Evolutionary conservation across 1,140 invertebrate species (phyloP).

Genomic region (Latrodectus geometricus): DNA sequence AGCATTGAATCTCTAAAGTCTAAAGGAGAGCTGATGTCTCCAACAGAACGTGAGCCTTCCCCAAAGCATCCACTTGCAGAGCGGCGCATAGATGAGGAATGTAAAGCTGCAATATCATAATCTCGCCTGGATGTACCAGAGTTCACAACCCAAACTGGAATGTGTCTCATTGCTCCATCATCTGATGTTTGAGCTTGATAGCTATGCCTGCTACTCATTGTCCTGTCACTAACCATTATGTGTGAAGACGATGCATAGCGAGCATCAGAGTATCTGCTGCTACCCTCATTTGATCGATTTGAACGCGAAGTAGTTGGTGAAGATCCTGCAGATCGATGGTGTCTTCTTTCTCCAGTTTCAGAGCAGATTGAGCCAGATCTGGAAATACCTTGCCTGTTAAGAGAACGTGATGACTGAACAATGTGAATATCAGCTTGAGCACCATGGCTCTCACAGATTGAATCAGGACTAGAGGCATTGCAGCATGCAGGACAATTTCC

Average conservation of each 20-base stretch:
- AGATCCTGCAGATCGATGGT: slow-evolving; percentile 50
- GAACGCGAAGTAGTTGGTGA: slow-evolving; percentile 38
- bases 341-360: slow-evolving; percentile 63
- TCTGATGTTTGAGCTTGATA: not conserved
- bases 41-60: slow-evolving; percentile 42
- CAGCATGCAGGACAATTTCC: slow-evolving; percentile 13
- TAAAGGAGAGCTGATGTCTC: slow-evolving; percentile 48
- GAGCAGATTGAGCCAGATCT: slow-evolving; percentile 64
- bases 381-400: slow-evolving; percentile 48
- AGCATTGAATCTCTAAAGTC: slow-evolving; percentile 60
- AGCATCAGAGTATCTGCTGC: slow-evolving; percentile 8
- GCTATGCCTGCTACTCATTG: slow-evolving; percentile 16
- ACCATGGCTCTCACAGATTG: slow-evolving; percentile 27
- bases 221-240: slow-evolving; percentile 23
- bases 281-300: not conserved
- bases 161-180: slow-evolving; percentile 18
- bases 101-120: slow-evolving; percentile 20
- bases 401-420: slow-evolving; percentile 30
- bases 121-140: slow-evolving; percentile 26
- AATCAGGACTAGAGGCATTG: slow-evolving; percentile 30
- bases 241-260: slow-evolving; percentile 50
- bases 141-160: slow-evolving; percentile 56
- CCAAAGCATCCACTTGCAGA: slow-evolving; percentile 34
- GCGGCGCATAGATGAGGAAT: slow-evolving; percentile 32
- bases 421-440: slow-evolving; percentile 7